Evolutionary conservation across 2,888 invertebrate species (phyloP).

Genomic region (Erebia epiphron): DNA sequence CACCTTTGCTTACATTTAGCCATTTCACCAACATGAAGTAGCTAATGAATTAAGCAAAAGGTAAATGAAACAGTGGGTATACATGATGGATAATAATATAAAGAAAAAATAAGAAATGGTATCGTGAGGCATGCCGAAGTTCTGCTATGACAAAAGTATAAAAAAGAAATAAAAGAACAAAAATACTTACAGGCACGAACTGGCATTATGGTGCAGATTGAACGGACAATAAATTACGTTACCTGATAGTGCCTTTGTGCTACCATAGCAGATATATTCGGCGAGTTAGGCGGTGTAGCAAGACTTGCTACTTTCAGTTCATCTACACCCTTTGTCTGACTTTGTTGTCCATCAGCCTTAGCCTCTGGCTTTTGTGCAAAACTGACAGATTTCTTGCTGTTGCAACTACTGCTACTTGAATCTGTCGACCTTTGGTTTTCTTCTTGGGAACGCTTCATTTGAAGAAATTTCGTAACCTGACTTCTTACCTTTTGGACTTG

Average conservation of each 20-base stretch:
- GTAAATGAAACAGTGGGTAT: slow-evolving; percentile 17
- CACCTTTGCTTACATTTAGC: slow-evolving; percentile 6
- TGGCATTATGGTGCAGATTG: slow-evolving; percentile 64
- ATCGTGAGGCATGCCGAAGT: slow-evolving; percentile 18
- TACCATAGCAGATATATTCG: slow-evolving; percentile 86
- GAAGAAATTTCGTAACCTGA: slow-evolving; percentile 87
- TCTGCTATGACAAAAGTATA: slow-evolving; percentile 15
- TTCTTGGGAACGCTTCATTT: slow-evolving; percentile 87
- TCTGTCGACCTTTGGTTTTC: slow-evolving; percentile 83
- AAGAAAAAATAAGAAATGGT: slow-evolving; percentile 9
- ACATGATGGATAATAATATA: background rate
- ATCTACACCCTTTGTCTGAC: slow-evolving; percentile 75
- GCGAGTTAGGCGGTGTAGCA: slow-evolving; percentile 88
- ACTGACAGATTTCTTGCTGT: slow-evolving; percentile 89
- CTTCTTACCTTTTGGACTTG: slow-evolving; percentile 87
- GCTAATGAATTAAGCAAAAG: slow-evolving; percentile 38
- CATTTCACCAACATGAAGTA: slow-evolving; percentile 31
- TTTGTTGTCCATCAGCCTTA: slow-evolving; percentile 64
- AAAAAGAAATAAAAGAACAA: slow-evolving; percentile 53
- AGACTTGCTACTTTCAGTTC: slow-evolving; percentile 74
- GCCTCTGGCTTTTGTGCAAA: slow-evolving; percentile 85
- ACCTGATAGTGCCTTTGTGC: slow-evolving; percentile 84
- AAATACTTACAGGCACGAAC: slow-evolving; percentile 78
- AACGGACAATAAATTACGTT: slow-evolving; percentile 56
- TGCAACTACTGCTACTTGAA: slow-evolving; percentile 82